Evolutionary conservation across 2,888 invertebrate genomes (phyloP), one percentile per base, ranked within the genome.

Genomic region (Drosophila planitibia): DNA sequence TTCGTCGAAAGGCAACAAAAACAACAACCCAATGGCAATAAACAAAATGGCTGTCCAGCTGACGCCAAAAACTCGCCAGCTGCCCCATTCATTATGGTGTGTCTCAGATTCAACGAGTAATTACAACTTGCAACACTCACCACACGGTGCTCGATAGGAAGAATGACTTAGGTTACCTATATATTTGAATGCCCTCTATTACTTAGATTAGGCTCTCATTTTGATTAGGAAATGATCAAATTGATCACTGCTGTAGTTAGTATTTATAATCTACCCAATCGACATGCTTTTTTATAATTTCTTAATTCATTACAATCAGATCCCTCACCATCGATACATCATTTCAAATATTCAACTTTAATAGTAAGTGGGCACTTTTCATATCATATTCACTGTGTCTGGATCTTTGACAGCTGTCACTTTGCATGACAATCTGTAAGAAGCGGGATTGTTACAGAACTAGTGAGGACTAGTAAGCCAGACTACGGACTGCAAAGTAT

Each of bases 1-100:
- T 87, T 82, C 73, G 71, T 66, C 53, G 69, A 74, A 84, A 84
- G 73, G 54, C 41, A 41, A 9, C 22, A 25, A 47, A 47, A 47
- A n/a, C 64, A 74, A 51, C 64, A 51, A 58, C 39, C 4, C 35
- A 55, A 53, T 33, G 51, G 65, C 74, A 60, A 71, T 57, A 72
- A 77, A 86, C 85, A 89, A 89, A 89, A 87, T 89, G 89, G 89
- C 89, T 62, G 85, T 44, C 55, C 59, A 44, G 55, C 33, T 54
- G 55, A 68, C 68, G 59, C 76, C 60, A 64, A 49, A 62, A 76
- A 69, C 68, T 51, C 59, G 44, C 37, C 58, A 63, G 66, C 61
- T 78, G 72, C 58, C 55, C 63, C 87, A 81, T 75, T 75, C 72
- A 79, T 82, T 89, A 76, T 57, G 57, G 73, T 85, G 80, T 72